Base-by-base conservation (phyloP, 2,113 vertebrate genomes). In the Lamprotornis superbus region DNA sequence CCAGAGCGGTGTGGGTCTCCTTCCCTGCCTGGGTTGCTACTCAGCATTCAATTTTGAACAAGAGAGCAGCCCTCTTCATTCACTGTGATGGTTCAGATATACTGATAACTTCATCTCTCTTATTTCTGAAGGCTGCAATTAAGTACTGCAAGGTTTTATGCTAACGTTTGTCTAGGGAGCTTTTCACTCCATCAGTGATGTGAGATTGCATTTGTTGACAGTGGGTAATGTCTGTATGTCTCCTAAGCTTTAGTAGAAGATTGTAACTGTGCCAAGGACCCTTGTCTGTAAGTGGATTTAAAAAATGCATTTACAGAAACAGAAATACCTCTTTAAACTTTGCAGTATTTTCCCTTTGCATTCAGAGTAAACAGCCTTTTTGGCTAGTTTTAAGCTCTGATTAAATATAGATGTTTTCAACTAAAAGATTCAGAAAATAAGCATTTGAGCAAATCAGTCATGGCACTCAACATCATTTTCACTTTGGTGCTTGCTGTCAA, bases 221-320 rank as follows among this genome's bases (percentile, higher is more conserved):
- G 73, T 93, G 90, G 89, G 44, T 95, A 95, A 93, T 87, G 80
- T 91, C 91, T 93, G 82, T 90, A 78, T 96, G 91, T 96, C 94
- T 96, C 89, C 63, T 79, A 69, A 93, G 87, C 81, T 93, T 92
- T 87, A 89, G 81, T 35, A 83, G 93, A 81, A 67, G 86, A 89
- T 68, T 73, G 91, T 93, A 89, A 87, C 53, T 73, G 49, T 94
- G 95, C 93, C 91, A 94, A 95, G 57, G 87, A 76, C 83, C 78
- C 84, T 89, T 84, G 87, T 94, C 74, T 85, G 70, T 93, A 80
- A 95, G 78, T 94, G 89, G 87, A 61, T 95, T 94, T 85, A 24
- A 18, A 93, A 89, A 89, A 89, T 56, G 73, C 83, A 57, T 95
- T 95, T 95, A 50, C 40, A 87, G 93, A 94, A 95, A n/a, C 76